phyloP scores from a whole-genome alignment of 64 coral and sea anemone genomes.

The Montipora foliosa region DNA sequence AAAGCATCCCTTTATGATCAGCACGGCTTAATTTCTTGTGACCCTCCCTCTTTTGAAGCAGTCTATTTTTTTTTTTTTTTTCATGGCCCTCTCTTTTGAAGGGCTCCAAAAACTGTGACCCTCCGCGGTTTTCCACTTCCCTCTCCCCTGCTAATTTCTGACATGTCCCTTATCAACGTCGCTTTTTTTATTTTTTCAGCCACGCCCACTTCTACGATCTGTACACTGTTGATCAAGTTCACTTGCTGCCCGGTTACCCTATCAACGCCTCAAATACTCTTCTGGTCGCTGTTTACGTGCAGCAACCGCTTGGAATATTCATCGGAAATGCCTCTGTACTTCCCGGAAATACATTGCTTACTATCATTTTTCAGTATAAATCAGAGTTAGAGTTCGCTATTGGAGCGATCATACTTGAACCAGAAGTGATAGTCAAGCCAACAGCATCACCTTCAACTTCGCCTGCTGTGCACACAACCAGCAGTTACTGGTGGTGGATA shows the following conservation, averaged over 20 bases:
- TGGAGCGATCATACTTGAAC: background rate
- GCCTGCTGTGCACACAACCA: too few species aligned
- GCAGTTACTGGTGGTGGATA: background rate
- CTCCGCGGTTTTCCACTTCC: too few species aligned
- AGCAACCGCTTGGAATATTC: background rate
- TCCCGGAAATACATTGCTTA: background rate
- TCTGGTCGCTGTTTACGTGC: slow-evolving; percentile 25
- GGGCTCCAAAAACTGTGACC: too few species aligned
- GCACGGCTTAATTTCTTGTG: too few species aligned
- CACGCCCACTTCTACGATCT: background rate
- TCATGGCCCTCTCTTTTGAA: too few species aligned
- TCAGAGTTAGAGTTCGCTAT: background rate
- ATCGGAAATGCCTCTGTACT: background rate
- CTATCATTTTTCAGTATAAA: background rate
- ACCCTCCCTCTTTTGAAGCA: too few species aligned
- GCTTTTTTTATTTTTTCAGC: background rate
- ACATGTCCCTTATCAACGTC: background rate
- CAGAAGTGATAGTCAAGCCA: slow-evolving; percentile 1
- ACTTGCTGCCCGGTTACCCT: slow-evolving; percentile 55
- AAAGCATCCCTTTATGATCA: too few species aligned
- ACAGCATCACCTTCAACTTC: background rate
- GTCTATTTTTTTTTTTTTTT: too few species aligned
- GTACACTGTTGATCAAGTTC: slow-evolving; percentile 29
- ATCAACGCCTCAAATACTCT: slow-evolving; percentile 7
- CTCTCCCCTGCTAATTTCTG: too few species aligned